phyloP scores from a whole-genome alignment of 2,888 invertebrate species.

The Epinotia brunnichana region DNA sequence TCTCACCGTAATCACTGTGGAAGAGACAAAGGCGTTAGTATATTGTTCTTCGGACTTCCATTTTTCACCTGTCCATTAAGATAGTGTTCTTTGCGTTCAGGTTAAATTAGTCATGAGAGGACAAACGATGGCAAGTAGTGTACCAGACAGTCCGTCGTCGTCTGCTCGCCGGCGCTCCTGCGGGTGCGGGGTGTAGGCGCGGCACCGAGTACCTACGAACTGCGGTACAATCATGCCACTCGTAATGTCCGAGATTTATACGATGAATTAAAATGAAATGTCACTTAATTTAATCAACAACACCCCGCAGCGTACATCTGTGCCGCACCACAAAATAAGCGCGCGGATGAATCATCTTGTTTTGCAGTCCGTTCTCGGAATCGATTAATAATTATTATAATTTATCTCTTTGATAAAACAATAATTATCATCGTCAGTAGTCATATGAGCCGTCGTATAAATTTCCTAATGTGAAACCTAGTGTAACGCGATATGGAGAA shows the following conservation, averaged over 20 bases:
- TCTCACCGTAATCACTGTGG: neutral
- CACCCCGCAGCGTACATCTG: conserved; percentile 73
- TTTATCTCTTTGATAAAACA: conserved; percentile 79
- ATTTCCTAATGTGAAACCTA: conserved; percentile 83
- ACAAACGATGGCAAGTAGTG: neutral
- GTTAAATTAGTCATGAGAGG: neutral
- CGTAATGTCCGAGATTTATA: conserved; percentile 75
- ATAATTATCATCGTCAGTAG: conserved; percentile 79
- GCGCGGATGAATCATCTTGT: conserved; percentile 78
- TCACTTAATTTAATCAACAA: conserved; percentile 77
- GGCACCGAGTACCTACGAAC: conserved; percentile 61
- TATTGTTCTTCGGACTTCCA: too few relatives aligned
- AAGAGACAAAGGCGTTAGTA: neutral
- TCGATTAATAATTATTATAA: conserved; percentile 78
- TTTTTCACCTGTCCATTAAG: too few relatives aligned
- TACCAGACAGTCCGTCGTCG: conserved; percentile 20
- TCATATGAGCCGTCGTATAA: conserved; percentile 80
- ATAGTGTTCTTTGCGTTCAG: too few relatives aligned
- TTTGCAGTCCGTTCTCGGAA: conserved; percentile 79
- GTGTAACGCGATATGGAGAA: conserved; percentile 74
- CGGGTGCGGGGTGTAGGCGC: conserved; percentile 52
- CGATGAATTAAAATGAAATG: conserved; percentile 77
- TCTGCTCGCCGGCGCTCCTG: conserved; percentile 8
- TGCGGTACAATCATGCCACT: conserved; percentile 66
- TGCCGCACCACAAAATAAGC: conserved; percentile 62